phyloP scores from a whole-genome alignment of 2,113 vertebrate genomes.

The Aramus guarauna region DNA sequence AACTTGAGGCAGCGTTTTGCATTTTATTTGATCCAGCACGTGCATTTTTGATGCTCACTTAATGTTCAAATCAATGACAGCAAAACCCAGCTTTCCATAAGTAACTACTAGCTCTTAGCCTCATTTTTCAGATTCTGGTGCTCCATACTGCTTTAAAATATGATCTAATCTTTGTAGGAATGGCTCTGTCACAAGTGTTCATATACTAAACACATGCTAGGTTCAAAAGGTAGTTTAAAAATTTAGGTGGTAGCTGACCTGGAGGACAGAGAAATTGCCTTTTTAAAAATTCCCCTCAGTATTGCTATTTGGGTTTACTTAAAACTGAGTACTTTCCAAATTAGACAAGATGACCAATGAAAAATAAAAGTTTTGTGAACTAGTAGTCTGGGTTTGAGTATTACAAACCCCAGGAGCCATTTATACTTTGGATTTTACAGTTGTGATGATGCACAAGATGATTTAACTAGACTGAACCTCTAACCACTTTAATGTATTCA shows the following conservation, averaged over 20 bases:
- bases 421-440: neutral
- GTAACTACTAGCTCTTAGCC: neutral
- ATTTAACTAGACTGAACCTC: neutral
- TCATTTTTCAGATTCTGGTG: neutral
- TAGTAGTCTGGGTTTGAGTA: neutral
- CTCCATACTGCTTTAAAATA: neutral
- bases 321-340: neutral
- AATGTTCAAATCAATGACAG: neutral
- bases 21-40: neutral
- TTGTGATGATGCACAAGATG: neutral
- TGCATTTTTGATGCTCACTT: neutral
- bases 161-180: neutral
- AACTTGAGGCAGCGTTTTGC: rapidly evolving
- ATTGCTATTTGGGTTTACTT: neutral
- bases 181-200: neutral
- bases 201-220: neutral
- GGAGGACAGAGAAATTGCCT: neutral
- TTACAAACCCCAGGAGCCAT: neutral
- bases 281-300: neutral
- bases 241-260: neutral
- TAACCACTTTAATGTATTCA: neutral
- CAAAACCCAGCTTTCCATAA: neutral
- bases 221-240: neutral
- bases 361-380: neutral
- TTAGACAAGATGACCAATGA: neutral